Percentiles rank a stretch among this genome's conserved stretches.
phyloP scores from a whole-genome alignment of 2,888 invertebrate genomes.

The Drosophila antonietae region DNA sequence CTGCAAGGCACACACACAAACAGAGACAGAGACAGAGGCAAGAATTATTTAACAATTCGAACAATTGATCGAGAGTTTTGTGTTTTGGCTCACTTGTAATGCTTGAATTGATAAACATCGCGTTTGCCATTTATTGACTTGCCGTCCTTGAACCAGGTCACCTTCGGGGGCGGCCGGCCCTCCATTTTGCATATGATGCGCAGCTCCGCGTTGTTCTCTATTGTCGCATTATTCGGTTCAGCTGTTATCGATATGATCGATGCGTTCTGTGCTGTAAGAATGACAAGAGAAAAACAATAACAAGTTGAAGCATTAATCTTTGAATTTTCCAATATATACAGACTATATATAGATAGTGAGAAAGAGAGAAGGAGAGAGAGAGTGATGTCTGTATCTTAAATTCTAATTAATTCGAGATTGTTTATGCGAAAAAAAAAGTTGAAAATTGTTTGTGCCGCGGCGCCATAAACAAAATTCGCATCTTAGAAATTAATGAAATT shows the following conservation, averaged over 20 bases:
- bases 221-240: constrained; percentile 72
- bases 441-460: constrained; percentile 34
- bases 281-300: constrained; percentile 37
- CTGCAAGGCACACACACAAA: constrained; percentile 85
- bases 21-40: background rate
- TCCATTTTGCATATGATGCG: constrained; percentile 90
- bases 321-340: constrained; percentile 7
- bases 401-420: constrained; percentile 38
- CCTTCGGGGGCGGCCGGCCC: constrained; percentile 92
- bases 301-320: constrained; percentile 36
- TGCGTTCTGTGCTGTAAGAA: constrained; percentile 85
- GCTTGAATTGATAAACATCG: constrained; percentile 83
- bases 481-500: constrained; percentile 61
- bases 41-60: background rate
- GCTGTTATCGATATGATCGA: constrained; percentile 83
- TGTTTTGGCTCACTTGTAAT: constrained; percentile 82
- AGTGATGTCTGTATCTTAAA: constrained; percentile 24
- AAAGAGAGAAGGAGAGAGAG: background rate
- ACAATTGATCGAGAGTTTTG: background rate
- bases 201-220: constrained; percentile 86
- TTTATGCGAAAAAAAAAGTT: constrained; percentile 42
- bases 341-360: background rate
- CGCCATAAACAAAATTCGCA: constrained; percentile 66
- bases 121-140: constrained; percentile 86
- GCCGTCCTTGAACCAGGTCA: constrained; percentile 93